Percentiles rank a stretch among this genome's conserved stretches.
Evolutionary conservation across 2,797 vertebrate genomes (phyloP).

Genomic region (Rhinogobio ventralis): DNA sequence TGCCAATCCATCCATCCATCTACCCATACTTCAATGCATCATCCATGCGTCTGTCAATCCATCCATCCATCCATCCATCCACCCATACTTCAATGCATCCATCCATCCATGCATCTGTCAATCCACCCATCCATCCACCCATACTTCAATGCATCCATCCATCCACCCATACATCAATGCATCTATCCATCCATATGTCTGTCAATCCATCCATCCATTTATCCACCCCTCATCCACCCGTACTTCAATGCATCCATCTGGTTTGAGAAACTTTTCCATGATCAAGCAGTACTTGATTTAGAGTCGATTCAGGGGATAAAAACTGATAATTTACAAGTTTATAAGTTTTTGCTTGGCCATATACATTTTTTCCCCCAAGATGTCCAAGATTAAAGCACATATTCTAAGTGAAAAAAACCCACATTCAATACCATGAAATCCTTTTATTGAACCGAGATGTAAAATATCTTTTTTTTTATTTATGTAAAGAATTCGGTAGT

Average conservation of each 20-base stretch:
- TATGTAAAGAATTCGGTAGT: conserved; percentile 55
- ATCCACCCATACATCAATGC: no score
- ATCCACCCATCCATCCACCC: no score
- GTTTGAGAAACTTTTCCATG: background rate
- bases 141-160: no score
- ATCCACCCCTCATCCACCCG: background rate
- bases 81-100: no score
- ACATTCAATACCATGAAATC: conserved; percentile 60
- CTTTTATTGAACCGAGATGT: conserved; percentile 68
- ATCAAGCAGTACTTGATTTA: background rate
- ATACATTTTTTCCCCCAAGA: background rate
- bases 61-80: no score
- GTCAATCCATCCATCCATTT: background rate
- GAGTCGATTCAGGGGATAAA: background rate
- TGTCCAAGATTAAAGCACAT: conserved; percentile 43
- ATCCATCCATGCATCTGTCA: no score
- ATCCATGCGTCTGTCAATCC: no score
- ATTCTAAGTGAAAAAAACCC: conserved; percentile 17
- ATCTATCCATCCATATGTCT: no score
- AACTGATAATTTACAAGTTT: background rate
- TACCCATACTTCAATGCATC: no score
- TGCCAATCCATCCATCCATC: no score
- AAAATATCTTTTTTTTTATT: conserved; percentile 62
- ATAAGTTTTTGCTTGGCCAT: background rate
- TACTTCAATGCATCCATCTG: no score